These are phyloP conservation scores for Liasis olivaceus DNA, from an alignment of 2,797 vertebrate species.

Conservation along the genomic window DNA sequence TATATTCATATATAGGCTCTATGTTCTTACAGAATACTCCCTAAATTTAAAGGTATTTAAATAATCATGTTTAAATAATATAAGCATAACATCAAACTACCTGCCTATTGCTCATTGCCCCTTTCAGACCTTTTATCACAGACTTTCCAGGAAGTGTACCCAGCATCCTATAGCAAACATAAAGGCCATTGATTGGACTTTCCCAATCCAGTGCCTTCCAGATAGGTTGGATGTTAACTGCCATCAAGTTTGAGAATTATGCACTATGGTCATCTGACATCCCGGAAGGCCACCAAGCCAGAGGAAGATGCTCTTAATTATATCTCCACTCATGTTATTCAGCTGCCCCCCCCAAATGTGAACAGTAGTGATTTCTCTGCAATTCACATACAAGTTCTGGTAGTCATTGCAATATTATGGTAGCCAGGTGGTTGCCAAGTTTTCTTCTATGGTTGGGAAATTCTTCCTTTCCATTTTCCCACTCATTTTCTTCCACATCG, in stretches of 20 bases:
- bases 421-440: background rate
- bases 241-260: too few species aligned
- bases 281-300: too few species aligned
- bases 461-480: background rate
- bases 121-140: background rate
- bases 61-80: background rate
- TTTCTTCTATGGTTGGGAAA: background rate
- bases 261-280: too few species aligned
- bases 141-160: background rate
- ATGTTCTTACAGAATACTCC: too few species aligned
- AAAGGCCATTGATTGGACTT: too few species aligned
- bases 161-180: background rate
- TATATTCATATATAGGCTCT: background rate
- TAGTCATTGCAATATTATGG: background rate
- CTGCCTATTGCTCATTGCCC: background rate
- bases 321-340: too few species aligned
- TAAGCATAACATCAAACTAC: too few species aligned
- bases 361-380: background rate
- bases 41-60: background rate
- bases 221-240: too few species aligned
- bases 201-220: too few species aligned
- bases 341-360: background rate
- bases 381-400: background rate
- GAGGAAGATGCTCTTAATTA: too few species aligned
- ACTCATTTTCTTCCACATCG: slow-evolving; percentile 15